Evolutionary conservation across 2,888 invertebrate species (phyloP).

Genomic region (Acronicta aceris): DNA sequence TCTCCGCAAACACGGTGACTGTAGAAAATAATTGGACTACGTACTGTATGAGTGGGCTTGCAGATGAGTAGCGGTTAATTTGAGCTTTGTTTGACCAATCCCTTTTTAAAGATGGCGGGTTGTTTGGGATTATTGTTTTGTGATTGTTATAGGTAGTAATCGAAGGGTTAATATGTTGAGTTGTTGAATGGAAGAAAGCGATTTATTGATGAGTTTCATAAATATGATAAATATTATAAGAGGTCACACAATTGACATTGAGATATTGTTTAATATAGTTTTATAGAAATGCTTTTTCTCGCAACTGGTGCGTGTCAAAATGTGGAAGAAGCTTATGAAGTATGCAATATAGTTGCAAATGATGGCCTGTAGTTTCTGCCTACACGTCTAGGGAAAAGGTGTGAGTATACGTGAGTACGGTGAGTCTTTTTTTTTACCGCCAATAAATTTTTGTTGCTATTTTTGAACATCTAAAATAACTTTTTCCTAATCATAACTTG

Average conservation of each 20-base stretch:
- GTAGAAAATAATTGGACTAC: conserved; percentile 77
- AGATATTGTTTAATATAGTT: too few relatives aligned
- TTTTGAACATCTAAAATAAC: neutral
- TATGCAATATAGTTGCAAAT: too few relatives aligned
- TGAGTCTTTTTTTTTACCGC: too few relatives aligned
- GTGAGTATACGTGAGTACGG: too few relatives aligned
- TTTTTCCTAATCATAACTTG: neutral
- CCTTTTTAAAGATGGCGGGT: conserved; percentile 19
- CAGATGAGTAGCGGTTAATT: conserved; percentile 55
- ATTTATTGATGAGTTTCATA: neutral
- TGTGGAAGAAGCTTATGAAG: too few relatives aligned
- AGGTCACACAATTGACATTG: too few relatives aligned
- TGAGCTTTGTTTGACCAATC: conserved; percentile 53
- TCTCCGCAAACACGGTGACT: conserved; percentile 75
- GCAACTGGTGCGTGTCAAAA: too few relatives aligned
- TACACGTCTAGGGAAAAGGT: too few relatives aligned
- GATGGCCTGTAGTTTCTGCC: too few relatives aligned
- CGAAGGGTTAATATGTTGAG: neutral
- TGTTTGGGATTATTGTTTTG: conserved; percentile 23
- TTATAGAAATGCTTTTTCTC: too few relatives aligned
- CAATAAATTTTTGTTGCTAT: too few relatives aligned
- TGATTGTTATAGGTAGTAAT: neutral
- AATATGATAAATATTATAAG: neutral
- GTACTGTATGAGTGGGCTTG: conserved; percentile 60
- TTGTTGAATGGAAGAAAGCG: neutral